Base-by-base conservation (phyloP, 2,888 invertebrate species). In the Yponomeuta cagnagella region DNA sequence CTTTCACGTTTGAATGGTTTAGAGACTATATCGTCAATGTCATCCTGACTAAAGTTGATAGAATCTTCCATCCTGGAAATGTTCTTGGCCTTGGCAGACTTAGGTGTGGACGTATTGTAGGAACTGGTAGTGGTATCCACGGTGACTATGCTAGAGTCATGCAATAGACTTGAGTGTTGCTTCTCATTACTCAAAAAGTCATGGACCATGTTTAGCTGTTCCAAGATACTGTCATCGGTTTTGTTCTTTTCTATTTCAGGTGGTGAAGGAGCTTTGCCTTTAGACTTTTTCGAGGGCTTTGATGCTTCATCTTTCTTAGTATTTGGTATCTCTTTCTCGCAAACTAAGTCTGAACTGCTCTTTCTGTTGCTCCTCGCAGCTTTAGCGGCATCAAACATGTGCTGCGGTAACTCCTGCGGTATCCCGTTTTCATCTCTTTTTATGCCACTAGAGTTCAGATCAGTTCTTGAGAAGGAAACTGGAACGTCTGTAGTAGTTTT, bases 201-300 rank as follows among this genome's bases (percentile, higher is more conserved):
- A 10, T 83, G 85, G 0, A 90, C 82, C 70, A 87, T 86, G 63
- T 86, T 86, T 71, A 91, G 74, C 75, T 89, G 90, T 76, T 91
- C 91, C 66, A 92, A 76, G 69, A 90, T 92, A 73, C 90, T 92
- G 72, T 92, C 92, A 73, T 91, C 90, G 12, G 88, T 91, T 82
- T 89, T 91, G 74, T 92, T 92, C 74, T 84, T 92, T 70, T 93
- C 93, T n/a, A 48, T 48, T 30, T 63, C 70, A n/a, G 64, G 96
- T 0, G 95, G 96, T 0, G 94, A 94, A 0, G 96, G 96, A 1
- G 96, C 96, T 87, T 95, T 95, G 0, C 95, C 94, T 83, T 96
- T 96, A 66, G 92, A 93, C 80, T 94, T 95, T 1, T 85, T 78
- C 6, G 86, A 82, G 72, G 68, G 72, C 73, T 72, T 76, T 74